phyloP scores from a whole-genome alignment of 1,140 invertebrate species.

The Acromyrmex echinatior region DNA sequence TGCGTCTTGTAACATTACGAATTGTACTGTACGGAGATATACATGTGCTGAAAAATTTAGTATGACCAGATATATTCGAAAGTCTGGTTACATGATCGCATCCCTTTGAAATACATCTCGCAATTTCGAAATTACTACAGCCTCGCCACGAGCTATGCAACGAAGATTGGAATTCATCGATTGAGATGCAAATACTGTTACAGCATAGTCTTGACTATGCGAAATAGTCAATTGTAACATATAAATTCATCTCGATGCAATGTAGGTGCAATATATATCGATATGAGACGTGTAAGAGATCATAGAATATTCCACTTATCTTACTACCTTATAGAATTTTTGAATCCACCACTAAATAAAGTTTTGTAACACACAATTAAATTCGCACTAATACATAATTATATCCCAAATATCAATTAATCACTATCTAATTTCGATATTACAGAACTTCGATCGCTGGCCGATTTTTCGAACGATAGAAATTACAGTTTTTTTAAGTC shows the following conservation, averaged over 20 bases:
- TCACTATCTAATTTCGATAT: neutral
- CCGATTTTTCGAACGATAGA: neutral
- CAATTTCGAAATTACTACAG: conserved; percentile 47
- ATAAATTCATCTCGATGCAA: conserved; percentile 49
- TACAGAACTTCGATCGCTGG: neutral
- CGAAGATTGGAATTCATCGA: conserved; percentile 58
- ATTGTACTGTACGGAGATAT: neutral
- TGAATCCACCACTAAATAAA: neutral
- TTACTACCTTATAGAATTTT: neutral
- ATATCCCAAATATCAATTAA: neutral
- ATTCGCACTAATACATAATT: neutral
- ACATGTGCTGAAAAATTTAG: conserved; percentile 16
- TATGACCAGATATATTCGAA: conserved; percentile 23
- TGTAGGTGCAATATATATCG: neutral
- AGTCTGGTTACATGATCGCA: conserved; percentile 26
- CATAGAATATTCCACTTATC: neutral
- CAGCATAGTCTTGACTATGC: conserved; percentile 51
- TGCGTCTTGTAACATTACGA: neutral
- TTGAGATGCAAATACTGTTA: conserved; percentile 59
- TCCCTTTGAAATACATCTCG: conserved; percentile 45
- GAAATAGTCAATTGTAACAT: conserved; percentile 60
- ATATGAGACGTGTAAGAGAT: neutral
- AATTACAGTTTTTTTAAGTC: neutral
- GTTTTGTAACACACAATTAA: conserved; percentile 7
- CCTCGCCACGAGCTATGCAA: conserved; percentile 35